phyloP scores from a whole-genome alignment of 2,888 invertebrate species.

The Megalurothrips usitatus region DNA sequence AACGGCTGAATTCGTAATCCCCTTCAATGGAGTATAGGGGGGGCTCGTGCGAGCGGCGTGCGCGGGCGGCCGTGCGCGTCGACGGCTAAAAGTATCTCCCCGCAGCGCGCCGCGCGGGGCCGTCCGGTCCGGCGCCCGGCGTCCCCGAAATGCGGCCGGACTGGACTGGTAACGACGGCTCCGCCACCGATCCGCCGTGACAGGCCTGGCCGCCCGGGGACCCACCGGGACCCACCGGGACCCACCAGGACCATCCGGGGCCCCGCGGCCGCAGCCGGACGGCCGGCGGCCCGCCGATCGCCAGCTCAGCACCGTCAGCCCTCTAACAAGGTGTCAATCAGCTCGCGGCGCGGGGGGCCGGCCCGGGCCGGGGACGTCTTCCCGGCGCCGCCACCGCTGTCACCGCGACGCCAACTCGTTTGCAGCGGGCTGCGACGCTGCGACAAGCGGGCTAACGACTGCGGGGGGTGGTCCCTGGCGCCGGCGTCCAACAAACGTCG shows the following conservation, averaged over 20 bases:
- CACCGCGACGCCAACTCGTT: background rate
- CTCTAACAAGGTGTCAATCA: constrained; percentile 11
- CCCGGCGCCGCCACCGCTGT: background rate
- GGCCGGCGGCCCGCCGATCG: background rate
- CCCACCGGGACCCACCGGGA: background rate
- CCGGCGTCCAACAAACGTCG: too few relatives aligned
- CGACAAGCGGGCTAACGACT: too few relatives aligned
- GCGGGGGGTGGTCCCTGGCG: too few relatives aligned
- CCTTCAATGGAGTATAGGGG: background rate
- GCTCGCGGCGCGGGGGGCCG: background rate
- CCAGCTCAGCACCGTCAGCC: background rate
- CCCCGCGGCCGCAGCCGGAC: background rate
- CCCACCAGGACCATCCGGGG: too few relatives aligned
- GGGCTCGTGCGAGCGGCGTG: background rate
- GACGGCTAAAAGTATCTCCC: background rate
- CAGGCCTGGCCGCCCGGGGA: background rate
- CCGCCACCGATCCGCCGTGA: too few relatives aligned
- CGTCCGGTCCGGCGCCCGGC: too few relatives aligned
- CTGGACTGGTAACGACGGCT: too few relatives aligned
- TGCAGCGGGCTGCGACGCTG: background rate
- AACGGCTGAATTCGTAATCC: constrained; percentile 18
- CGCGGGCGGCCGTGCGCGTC: background rate
- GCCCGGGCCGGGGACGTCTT: background rate
- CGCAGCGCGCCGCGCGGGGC: background rate
- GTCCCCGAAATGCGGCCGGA: too few relatives aligned